Evolutionary conservation across 2,888 invertebrate genomes (phyloP), one percentile per base, ranked within the genome.

Genomic region (Amorpha juglandis): DNA sequence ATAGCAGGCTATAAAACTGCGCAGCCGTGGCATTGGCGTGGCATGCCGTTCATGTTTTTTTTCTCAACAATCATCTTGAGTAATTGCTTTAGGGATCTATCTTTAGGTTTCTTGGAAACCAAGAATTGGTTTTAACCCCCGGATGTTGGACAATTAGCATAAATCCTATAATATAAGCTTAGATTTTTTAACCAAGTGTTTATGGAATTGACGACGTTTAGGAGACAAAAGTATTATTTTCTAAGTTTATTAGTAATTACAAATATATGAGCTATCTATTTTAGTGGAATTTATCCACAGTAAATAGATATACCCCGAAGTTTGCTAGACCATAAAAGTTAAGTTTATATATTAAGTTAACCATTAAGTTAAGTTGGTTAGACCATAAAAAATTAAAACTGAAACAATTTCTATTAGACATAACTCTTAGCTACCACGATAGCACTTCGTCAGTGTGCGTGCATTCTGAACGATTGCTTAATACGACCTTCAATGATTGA

Each of bases 41-140:
- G 38, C 58, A 42, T 58, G 58, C 12, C 11, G 58, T n/a, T 33
- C 33, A 35, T 58, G 55, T 42, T 58, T 58, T 27, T n/a, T 58
- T 58, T 58, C 58, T 58, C 38, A 19, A 42, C 42, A 58, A 58
- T 58, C 58, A 58, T 58, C 58, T 55, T 55, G 16, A 58, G 58
- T 58, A 58, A 58, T 58, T 58, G 58, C 42, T 58, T 42, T 58
- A 42, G 19, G 42, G 42, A 19, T 38, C 58, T 12, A 45, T 45
- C 45, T 38, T 38, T 45, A 45, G 12, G 45, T 45, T 14, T 45
- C 45, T 45, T 45, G 1, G 12, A 12, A 45, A 4, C 45, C 14
- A 14, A 45, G 45, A 14, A 12, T 14, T 45, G 45, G 45, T 14
- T 14, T 45, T 45, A 50, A 19, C 50, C 50, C 50, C 6, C 1